Conservation (phyloP, 2,888 invertebrate genomes). For the Thecophora atra region DNA sequence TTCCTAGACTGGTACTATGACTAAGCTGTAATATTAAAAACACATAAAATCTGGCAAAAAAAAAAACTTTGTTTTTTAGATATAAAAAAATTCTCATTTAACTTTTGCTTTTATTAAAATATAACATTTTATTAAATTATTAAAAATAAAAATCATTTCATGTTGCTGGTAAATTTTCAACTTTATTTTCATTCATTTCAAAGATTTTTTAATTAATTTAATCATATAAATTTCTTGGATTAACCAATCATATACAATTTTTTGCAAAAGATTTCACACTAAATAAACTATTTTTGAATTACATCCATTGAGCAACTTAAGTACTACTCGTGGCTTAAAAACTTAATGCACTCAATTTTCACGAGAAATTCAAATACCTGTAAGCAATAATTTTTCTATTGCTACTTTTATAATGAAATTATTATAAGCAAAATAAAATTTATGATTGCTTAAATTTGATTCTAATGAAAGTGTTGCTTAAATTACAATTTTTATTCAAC, state of each 20-base stretch:
- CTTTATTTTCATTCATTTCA: neutral
- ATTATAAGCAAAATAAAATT: too few species aligned
- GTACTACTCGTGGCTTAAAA: too few species aligned
- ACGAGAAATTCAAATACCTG: too few species aligned
- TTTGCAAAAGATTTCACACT: neutral
- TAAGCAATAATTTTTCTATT: too few species aligned
- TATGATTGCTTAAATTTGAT: too few species aligned
- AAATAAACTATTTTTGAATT: too few species aligned
- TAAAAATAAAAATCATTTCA: neutral
- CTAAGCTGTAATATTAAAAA: slow-evolving; percentile 64
- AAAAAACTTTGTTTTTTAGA: neutral
- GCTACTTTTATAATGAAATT: too few species aligned
- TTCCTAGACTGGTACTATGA: slow-evolving; percentile 99
- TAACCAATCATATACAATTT: neutral
- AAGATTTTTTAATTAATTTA: neutral
- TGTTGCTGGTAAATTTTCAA: neutral
- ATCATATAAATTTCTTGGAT: neutral
- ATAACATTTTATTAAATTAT: neutral
- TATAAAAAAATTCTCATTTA: neutral
- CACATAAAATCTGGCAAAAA: neutral
- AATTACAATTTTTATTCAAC: too few species aligned
- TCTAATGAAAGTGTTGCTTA: too few species aligned
- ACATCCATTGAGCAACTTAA: too few species aligned
- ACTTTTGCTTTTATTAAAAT: neutral
- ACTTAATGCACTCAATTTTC: too few species aligned